These are phyloP conservation scores for Bradypus variegatus DNA, from an alignment of 2,797 vertebrate species.

Conservation along the genomic window DNA sequence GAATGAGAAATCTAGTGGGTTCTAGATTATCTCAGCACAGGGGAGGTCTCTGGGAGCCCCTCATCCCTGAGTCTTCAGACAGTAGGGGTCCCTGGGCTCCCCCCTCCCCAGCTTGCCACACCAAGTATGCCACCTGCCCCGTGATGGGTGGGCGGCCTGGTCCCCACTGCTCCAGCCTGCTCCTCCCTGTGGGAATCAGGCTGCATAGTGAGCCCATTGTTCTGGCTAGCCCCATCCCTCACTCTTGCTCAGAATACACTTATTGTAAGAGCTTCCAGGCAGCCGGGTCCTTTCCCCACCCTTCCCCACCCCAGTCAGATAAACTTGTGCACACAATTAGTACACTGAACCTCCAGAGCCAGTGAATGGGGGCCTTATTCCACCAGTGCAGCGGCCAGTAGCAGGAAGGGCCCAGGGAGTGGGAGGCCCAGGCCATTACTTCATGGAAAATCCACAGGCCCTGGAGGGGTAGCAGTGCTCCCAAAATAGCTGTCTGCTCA, in stretches of 20 bases:
- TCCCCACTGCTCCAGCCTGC: neutral
- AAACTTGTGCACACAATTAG: constrained; percentile 66
- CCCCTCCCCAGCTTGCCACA: neutral
- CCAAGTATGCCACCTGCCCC: neutral
- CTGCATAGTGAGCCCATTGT: constrained; percentile 65
- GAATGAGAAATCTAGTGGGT: neutral
- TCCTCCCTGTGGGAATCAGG: neutral
- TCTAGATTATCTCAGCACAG: neutral
- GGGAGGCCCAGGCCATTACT: constrained; percentile 41
- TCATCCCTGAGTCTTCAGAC: neutral
- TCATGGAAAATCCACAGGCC: constrained; percentile 53
- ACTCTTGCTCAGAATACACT: constrained; percentile 49
- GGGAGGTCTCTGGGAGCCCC: neutral
- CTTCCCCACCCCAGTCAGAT: constrained; percentile 56
- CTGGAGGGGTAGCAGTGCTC: neutral
- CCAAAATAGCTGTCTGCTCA: constrained; percentile 47
- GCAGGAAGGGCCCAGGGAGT: neutral
- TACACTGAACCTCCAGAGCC: constrained; percentile 41
- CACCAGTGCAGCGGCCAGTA: neutral
- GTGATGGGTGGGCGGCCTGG: no score
- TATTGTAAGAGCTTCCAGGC: constrained; percentile 62
- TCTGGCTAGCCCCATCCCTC: neutral
- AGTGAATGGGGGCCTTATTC: constrained; percentile 63
- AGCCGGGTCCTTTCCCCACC: neutral
- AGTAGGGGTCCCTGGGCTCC: neutral